A percentile compares a stretch with the other conserved stretches of the same genome.
phyloP scores from a whole-genome alignment of 2,888 invertebrate genomes.

The Dugesia japonica region DNA sequence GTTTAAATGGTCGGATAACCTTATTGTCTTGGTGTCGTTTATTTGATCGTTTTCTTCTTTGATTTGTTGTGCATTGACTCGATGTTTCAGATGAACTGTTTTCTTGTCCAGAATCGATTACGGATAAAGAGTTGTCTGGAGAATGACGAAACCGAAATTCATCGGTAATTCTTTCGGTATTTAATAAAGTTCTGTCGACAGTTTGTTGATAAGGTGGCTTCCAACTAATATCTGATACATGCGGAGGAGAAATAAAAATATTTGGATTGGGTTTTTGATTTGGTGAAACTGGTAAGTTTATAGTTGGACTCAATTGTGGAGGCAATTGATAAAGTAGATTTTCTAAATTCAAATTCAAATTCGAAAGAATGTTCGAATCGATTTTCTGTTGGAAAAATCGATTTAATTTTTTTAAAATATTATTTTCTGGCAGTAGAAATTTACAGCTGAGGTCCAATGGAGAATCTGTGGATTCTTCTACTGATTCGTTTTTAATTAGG shows the following conservation, averaged over 20 bases:
- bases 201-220: background rate
- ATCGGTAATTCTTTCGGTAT: background rate
- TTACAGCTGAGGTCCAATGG: constrained; percentile 4
- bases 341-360: background rate
- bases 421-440: background rate
- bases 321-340: background rate
- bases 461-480: background rate
- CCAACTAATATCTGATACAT: background rate
- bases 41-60: background rate
- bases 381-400: background rate
- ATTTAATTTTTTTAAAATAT: background rate
- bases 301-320: background rate
- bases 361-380: background rate
- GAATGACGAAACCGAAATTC: background rate
- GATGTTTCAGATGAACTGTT: background rate
- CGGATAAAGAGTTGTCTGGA: background rate
- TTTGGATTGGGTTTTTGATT: background rate
- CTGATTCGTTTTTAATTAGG: background rate
- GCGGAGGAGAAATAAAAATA: background rate
- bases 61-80: background rate
- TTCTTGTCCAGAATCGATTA: background rate
- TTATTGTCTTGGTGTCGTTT: background rate
- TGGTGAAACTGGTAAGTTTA: background rate
- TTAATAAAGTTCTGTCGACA: background rate
- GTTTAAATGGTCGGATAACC: background rate